Conservation (phyloP, 2,113 vertebrate genomes). For the Isichthys henryi region DNA sequence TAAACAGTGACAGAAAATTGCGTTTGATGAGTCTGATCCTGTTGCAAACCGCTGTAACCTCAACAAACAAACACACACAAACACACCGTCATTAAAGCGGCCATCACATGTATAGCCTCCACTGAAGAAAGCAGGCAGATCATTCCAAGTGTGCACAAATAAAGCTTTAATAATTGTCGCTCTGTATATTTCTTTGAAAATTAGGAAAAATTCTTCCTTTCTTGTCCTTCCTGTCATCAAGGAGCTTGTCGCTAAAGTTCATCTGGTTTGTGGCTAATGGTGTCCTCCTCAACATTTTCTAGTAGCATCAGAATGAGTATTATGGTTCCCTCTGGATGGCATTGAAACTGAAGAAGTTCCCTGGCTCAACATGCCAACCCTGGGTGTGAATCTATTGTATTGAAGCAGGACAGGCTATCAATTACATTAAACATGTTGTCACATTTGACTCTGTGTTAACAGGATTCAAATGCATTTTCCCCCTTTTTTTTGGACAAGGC, state of each 20-base stretch:
- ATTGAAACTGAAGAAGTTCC: neutral
- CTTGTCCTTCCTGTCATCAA: neutral
- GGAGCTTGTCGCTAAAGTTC: neutral
- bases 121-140: neutral
- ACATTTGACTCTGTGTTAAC: neutral
- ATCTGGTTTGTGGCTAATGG: too few relatives aligned
- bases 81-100: neutral
- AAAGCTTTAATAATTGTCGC: neutral
- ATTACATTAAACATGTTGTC: neutral
- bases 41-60: neutral
- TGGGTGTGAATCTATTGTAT: neutral
- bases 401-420: neutral
- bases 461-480: neutral
- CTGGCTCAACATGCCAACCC: neutral
- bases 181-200: neutral
- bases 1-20: neutral
- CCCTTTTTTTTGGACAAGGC: neutral
- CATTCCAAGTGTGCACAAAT: neutral
- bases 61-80: neutral
- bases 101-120: neutral
- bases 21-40: neutral
- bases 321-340: neutral
- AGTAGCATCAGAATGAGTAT: neutral
- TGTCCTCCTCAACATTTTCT: neutral
- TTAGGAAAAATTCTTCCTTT: neutral